These are phyloP conservation scores for Iguana delicatissima DNA, from an alignment of 2,797 vertebrate species.

Conservation along the genomic window DNA sequence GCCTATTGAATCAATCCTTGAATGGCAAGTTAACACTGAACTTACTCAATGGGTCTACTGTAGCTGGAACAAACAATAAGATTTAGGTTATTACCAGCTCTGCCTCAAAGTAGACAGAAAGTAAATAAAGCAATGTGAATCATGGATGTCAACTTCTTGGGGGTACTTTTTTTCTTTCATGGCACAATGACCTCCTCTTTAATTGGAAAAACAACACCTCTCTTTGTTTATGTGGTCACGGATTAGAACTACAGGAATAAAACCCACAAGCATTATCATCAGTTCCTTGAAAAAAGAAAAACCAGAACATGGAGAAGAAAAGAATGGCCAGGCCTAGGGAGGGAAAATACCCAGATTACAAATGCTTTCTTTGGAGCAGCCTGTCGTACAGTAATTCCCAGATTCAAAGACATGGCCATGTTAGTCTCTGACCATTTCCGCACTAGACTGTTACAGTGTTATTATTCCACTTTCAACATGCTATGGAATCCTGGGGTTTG, in stretches of 20 bases:
- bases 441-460: too few species aligned
- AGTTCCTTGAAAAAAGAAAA: not conserved
- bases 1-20: not conserved
- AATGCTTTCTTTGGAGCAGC: not conserved
- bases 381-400: not conserved
- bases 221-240: not conserved
- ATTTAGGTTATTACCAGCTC: not conserved
- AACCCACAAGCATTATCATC: not conserved
- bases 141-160: not conserved
- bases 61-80: not conserved
- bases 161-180: not conserved
- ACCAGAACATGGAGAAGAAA: not conserved
- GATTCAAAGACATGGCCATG: not conserved
- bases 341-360: not conserved
- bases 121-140: not conserved
- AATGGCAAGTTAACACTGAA: not conserved
- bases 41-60: too few species aligned
- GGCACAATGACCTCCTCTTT: not conserved
- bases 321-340: accelerated
- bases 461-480: too few species aligned
- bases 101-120: not conserved
- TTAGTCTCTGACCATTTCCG: too few species aligned
- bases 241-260: not conserved
- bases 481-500: too few species aligned
- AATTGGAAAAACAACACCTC: not conserved